phyloP scores from a whole-genome alignment of 30 jellyfish, hydroid and myxozoan species.

The Aurelia sp. region DNA sequence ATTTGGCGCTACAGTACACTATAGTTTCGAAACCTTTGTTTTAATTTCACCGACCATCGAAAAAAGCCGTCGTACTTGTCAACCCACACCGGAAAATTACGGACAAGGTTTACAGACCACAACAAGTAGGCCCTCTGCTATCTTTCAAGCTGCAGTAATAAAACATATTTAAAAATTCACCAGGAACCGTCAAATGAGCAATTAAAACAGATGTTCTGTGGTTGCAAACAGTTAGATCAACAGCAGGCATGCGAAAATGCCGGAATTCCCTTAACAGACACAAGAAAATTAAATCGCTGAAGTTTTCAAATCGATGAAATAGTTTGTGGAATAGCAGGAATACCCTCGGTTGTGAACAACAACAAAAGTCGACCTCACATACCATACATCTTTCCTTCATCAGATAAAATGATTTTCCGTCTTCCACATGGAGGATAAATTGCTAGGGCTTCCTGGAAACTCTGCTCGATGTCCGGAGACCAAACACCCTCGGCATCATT shows the following conservation, averaged over 20 bases:
- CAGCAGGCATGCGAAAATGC: conserved; percentile 39
- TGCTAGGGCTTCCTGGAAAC: conserved; percentile 96
- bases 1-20: too few species aligned
- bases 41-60: too few species aligned
- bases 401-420: conserved; percentile 89
- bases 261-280: conserved; percentile 26
- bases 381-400: conserved; percentile 99
- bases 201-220: background rate
- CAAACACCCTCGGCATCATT: conserved; percentile 99
- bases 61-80: too few species aligned
- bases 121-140: too few species aligned
- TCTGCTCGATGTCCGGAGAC: conserved; percentile 96
- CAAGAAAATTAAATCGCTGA: conserved; percentile 46
- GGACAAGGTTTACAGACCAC: too few species aligned
- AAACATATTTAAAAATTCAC: background rate
- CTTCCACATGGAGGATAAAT: conserved; percentile 98
- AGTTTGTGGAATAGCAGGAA: conserved; percentile 36
- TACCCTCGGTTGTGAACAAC: conserved; percentile 17
- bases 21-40: too few species aligned
- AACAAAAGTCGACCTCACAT: conserved; percentile 11
- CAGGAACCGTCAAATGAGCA: background rate
- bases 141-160: background rate
- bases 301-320: conserved; percentile 44
- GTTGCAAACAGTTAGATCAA: background rate
- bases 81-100: too few species aligned